These are phyloP conservation scores for Petrolisthes cinctipes DNA, from an alignment of 2,888 invertebrate species.

Conservation along the genomic window DNA sequence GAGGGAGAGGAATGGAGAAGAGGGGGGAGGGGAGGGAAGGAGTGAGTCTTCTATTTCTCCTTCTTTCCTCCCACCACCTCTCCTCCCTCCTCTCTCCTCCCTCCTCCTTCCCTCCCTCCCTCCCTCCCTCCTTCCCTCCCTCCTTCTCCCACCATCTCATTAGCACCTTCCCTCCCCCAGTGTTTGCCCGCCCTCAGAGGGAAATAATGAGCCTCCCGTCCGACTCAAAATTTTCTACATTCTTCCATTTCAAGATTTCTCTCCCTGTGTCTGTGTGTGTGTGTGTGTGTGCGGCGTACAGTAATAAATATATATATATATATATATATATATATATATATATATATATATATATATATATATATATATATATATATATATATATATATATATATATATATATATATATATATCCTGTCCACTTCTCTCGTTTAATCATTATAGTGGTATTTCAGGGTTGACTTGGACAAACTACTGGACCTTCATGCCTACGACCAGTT, in stretches of 20 bases:
- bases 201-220: not conserved
- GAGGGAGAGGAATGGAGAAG: not conserved
- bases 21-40: not conserved
- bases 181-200: constrained; percentile 9
- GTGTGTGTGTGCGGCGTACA: not conserved
- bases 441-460: constrained; percentile 67
- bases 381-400: not conserved
- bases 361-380: constrained; percentile 1
- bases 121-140: not conserved
- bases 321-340: not conserved
- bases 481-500: constrained; percentile 69
- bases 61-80: not conserved
- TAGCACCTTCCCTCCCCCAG: not conserved
- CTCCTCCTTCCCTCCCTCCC: not conserved
- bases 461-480: constrained; percentile 69
- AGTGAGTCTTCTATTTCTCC: not conserved
- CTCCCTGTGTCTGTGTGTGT: not conserved
- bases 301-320: not conserved
- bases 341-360: not conserved
- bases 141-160: not conserved
- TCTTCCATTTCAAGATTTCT: constrained; percentile 6
- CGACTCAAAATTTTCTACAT: not conserved
- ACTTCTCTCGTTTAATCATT: not conserved
- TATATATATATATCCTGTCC: not conserved
- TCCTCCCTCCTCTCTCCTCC: not conserved